Conservation (phyloP, 2,113 vertebrate genomes). For the Mobula hypostoma region DNA sequence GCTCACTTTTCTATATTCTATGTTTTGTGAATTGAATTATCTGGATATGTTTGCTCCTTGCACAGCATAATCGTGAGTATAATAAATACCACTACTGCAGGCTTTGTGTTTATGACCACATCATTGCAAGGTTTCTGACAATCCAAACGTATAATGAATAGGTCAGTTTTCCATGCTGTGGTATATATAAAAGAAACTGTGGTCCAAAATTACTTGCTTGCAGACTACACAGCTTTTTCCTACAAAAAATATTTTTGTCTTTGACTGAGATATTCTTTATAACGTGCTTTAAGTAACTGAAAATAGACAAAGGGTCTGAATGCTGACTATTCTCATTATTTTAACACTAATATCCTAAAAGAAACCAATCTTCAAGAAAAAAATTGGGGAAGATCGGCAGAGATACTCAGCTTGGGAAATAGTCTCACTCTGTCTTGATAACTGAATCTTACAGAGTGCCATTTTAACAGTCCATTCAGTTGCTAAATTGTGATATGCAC, state of each 20-base stretch:
- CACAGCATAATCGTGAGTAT: not conserved
- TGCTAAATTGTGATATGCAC: not conserved
- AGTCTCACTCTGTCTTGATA: not conserved
- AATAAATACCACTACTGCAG: not conserved
- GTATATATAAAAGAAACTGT: not conserved
- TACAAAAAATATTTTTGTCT: not conserved
- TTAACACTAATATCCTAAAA: not conserved
- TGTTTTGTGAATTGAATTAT: not conserved
- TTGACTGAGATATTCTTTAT: not conserved
- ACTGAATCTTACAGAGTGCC: not conserved
- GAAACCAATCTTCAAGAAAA: not conserved
- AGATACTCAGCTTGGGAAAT: not conserved
- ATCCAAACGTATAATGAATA: not conserved
- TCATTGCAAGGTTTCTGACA: not conserved
- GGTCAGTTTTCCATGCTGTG: not conserved
- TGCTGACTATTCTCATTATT: not conserved
- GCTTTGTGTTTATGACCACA: not conserved
- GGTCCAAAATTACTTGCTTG: not conserved
- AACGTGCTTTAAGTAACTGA: not conserved
- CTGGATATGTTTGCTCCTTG: not conserved
- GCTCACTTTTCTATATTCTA: no score
- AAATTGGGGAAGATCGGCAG: not conserved
- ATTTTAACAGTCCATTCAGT: not conserved
- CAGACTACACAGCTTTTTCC: not conserved
- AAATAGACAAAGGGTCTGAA: not conserved